These are phyloP conservation scores for Phrynocephalus versicolor DNA, from an alignment of 2,113 vertebrate genomes.

Conservation along the genomic window DNA sequence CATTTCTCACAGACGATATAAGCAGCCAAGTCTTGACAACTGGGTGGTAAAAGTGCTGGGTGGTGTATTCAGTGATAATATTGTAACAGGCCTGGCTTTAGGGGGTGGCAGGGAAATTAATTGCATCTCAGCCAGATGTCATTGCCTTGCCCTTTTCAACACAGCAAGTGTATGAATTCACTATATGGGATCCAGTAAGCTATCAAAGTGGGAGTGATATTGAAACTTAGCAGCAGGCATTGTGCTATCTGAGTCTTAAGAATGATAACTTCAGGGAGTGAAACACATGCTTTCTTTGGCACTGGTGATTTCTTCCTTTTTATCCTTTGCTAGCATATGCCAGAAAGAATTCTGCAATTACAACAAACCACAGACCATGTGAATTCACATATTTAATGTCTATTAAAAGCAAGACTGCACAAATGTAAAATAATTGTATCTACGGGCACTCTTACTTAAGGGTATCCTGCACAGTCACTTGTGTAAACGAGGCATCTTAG, in stretches of 20 bases:
- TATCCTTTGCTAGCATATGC: neutral
- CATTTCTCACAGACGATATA: slow-evolving; percentile 46
- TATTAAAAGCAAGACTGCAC: neutral
- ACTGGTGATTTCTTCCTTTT: neutral
- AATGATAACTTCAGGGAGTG: slow-evolving; percentile 32
- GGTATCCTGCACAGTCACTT: neutral
- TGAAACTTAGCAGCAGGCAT: slow-evolving; percentile 56
- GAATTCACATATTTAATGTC: neutral
- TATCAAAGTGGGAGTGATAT: slow-evolving; percentile 44
- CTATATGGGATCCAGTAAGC: slow-evolving; percentile 42
- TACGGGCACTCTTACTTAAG: neutral
- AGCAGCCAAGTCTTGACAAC: slow-evolving; percentile 27
- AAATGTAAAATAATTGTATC: neutral
- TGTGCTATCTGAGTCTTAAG: slow-evolving; percentile 37
- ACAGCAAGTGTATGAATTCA: slow-evolving; percentile 29
- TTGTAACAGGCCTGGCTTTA: slow-evolving; percentile 24
- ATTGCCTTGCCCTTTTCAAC: slow-evolving; percentile 25
- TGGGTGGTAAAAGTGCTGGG: slow-evolving; percentile 38
- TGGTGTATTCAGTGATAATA: slow-evolving; percentile 20
- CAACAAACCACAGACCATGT: neutral
- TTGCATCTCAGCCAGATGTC: slow-evolving; percentile 42
- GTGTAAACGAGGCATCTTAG: neutral
- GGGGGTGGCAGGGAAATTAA: slow-evolving; percentile 7
- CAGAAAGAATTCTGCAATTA: neutral
- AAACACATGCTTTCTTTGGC: slow-evolving; percentile 49